These are phyloP conservation scores for Manis javanica DNA, from an alignment of 2,797 vertebrate genomes.

Conservation along the genomic window DNA sequence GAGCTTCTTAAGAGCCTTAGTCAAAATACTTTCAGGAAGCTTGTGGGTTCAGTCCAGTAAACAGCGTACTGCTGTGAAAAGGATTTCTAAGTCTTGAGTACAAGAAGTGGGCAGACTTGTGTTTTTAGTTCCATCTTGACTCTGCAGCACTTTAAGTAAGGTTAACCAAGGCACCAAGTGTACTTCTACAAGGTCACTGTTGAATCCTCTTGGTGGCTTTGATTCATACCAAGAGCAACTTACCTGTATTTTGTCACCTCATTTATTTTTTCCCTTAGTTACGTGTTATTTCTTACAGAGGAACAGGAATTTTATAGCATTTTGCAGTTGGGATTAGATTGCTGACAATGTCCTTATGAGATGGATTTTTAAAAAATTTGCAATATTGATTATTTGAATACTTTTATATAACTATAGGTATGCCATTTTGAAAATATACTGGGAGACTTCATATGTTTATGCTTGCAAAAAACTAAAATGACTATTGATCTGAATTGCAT, in stretches of 20 bases:
- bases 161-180: slow-evolving; percentile 82
- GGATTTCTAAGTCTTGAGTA: slow-evolving; percentile 83
- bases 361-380: neutral
- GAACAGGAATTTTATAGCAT: slow-evolving; percentile 53
- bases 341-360: slow-evolving; percentile 51
- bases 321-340: slow-evolving; percentile 63
- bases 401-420: neutral
- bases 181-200: slow-evolving; percentile 84
- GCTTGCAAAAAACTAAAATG: slow-evolving; percentile 6
- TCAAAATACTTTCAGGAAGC: slow-evolving; percentile 85
- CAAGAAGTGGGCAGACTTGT: slow-evolving; percentile 84
- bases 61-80: slow-evolving; percentile 87
- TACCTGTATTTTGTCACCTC: slow-evolving; percentile 85
- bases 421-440: slow-evolving; percentile 49
- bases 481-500: slow-evolving; percentile 50
- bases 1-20: slow-evolving; percentile 82
- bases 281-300: slow-evolving; percentile 60
- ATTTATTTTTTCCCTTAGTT: slow-evolving; percentile 76
- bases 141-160: slow-evolving; percentile 82
- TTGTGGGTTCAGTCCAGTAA: slow-evolving; percentile 86
- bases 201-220: slow-evolving; percentile 85
- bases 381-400: slow-evolving; percentile 22
- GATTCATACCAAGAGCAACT: slow-evolving; percentile 85
- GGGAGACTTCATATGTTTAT: neutral
- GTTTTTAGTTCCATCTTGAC: slow-evolving; percentile 85